Evolutionary conservation across 2,888 invertebrate species (phyloP).

Genomic region (Schizotus pectinicornis): DNA sequence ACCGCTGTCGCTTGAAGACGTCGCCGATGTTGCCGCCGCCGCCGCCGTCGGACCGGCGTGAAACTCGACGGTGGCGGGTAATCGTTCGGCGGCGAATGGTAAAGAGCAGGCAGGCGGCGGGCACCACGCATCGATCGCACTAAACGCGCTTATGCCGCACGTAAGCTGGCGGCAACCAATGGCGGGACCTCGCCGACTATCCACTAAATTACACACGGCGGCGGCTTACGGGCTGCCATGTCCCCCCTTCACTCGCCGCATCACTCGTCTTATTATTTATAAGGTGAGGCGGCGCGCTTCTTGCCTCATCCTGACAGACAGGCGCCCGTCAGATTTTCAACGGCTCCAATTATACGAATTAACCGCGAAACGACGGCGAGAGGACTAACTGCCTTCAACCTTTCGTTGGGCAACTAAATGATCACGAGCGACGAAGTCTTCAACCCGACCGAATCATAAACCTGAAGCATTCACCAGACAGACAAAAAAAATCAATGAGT

Average conservation of each 20-base stretch:
- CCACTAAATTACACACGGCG: conserved; percentile 27
- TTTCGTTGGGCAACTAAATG: no score
- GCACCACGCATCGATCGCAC: conserved; percentile 32
- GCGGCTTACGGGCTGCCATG: conserved; percentile 3
- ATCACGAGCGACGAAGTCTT: no score
- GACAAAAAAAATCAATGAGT: no score
- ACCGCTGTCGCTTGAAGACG: conserved; percentile 1
- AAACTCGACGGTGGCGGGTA: conserved; percentile 17
- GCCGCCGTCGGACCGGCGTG: not conserved
- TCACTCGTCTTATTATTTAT: conserved; percentile 3
- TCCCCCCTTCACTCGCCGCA: not conserved
- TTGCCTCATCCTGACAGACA: no score
- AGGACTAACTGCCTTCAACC: no score
- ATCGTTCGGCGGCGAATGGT: conserved; percentile 26
- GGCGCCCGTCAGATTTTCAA: no score
- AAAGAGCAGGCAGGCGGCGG: conserved; percentile 21
- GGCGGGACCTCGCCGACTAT: conserved; percentile 27
- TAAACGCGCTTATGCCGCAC: conserved; percentile 32
- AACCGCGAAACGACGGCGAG: no score
- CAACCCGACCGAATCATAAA: no score
- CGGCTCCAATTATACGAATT: no score
- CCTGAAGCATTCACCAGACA: no score
- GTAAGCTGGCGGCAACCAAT: conserved; percentile 36
- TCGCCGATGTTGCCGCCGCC: not conserved
- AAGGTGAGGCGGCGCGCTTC: not conserved